Percentiles rank a stretch among this genome's conserved stretches.
Evolutionary conservation across 2,888 invertebrate species (phyloP).

Genomic region (Chelonus formosanus): DNA sequence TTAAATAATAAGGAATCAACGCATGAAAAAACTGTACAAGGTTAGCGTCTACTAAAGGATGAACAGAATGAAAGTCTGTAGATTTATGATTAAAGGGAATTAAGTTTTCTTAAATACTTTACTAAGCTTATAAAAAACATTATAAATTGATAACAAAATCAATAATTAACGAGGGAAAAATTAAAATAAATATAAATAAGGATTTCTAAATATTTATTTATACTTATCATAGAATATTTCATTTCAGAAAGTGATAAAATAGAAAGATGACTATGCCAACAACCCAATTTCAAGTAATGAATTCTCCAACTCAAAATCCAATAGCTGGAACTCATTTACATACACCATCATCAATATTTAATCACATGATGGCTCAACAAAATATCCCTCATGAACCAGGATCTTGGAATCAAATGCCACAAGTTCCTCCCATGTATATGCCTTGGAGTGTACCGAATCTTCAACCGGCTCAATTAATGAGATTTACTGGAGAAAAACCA

Average conservation of each 20-base stretch:
- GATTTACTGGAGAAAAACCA: slow-evolving; percentile 54
- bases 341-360: slow-evolving; percentile 59
- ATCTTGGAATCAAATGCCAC: slow-evolving; percentile 51
- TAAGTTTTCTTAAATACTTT: too few species aligned
- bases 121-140: too few species aligned
- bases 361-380: slow-evolving; percentile 60
- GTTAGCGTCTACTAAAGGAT: too few species aligned
- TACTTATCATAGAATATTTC: too few species aligned
- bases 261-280: slow-evolving; percentile 40
- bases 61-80: too few species aligned
- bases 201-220: too few species aligned
- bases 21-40: too few species aligned
- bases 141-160: too few species aligned
- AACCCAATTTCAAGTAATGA: slow-evolving; percentile 43
- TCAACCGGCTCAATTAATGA: slow-evolving; percentile 55
- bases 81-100: too few species aligned
- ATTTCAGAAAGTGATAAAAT: background rate
- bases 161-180: too few species aligned
- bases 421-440: slow-evolving; percentile 56
- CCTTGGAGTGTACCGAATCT: slow-evolving; percentile 56
- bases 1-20: too few species aligned
- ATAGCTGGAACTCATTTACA: slow-evolving; percentile 58
- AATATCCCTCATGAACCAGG: slow-evolving; percentile 47
- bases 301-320: slow-evolving; percentile 49
- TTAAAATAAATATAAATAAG: too few species aligned